Evolutionary conservation across 2,113 vertebrate genomes (phyloP), one percentile per base, ranked within the genome.

Genomic region (Ctenomys sociabilis): DNA sequence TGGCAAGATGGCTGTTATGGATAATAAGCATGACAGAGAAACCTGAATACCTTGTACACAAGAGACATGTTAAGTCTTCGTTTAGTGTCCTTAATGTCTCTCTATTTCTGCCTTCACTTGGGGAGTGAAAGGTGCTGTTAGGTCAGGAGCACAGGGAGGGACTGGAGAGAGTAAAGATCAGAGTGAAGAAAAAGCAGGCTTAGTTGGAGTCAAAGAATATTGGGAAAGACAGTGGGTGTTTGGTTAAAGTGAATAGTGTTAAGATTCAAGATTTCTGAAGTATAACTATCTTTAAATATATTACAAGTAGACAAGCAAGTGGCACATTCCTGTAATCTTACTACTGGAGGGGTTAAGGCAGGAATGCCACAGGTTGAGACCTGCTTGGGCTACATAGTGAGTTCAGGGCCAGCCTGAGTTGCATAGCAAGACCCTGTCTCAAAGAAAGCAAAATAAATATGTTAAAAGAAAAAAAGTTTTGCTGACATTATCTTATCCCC

Each of bases 121-220:
- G 32, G 32, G 68, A 24, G 61, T 86, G 32, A 78, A 85, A 28
- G 57, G 32, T 86, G 57, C 73, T 77, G 1, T 40, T 90, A 52
- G 11, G 16, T 32, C 52, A 82, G n/a, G 22, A 77, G 63, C 72
- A 40, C 63, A 77, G 85, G 63, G 75, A 64, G n/a, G 4, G 40
- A 11, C n/a, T 70, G 63, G 54, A 52, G 52, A 90, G n/a, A 54
- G 57, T 64, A 78, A 92, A 96, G 70, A 49, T 93, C 28, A 95
- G 17, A 96, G 35, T 57, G 37, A 95, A 93, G 57, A 82, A 52
- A 75, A 75, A 91, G 40, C 2, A 88, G 37, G 37, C 77, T 90
- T 77, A 43, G 40, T 72, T 93, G 37, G 45, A 72, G 24, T 40
- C 63, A 17, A 64, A 88, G 35, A 64, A 72, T 43, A 30, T 5